phyloP scores from a whole-genome alignment of 1,140 invertebrate genomes.

The Bombus pascuorum region DNA sequence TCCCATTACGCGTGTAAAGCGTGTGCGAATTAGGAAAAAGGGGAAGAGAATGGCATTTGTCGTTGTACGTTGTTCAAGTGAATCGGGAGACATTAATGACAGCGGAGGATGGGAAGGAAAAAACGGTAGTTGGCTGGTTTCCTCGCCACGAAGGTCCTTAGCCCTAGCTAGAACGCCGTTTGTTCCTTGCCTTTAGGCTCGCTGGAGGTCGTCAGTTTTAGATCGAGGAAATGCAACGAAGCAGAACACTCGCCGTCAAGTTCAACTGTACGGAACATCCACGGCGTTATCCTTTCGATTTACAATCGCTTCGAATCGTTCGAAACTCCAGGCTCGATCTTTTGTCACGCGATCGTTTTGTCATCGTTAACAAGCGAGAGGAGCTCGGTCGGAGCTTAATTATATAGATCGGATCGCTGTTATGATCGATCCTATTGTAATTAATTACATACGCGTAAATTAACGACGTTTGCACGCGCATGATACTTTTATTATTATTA shows the following conservation, averaged over 20 bases:
- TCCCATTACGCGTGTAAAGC: not conserved
- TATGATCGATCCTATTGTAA: too few relatives aligned
- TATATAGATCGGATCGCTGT: not conserved
- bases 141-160: slow-evolving; percentile 67
- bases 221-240: slow-evolving; percentile 42
- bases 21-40: not conserved
- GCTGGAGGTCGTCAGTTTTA: slow-evolving; percentile 37
- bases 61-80: slow-evolving; percentile 1
- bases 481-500: not conserved
- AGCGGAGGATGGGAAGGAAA: slow-evolving; percentile 52
- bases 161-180: slow-evolving; percentile 52
- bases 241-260: not conserved
- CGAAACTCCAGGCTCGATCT: not conserved
- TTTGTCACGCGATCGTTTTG: not conserved
- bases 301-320: not conserved
- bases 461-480: slow-evolving; percentile 30
- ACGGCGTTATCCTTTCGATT: not conserved
- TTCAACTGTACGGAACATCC: slow-evolving; percentile 11
- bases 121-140: slow-evolving; percentile 61
- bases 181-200: slow-evolving; percentile 41
- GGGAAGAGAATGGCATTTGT: slow-evolving; percentile 12
- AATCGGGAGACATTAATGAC: slow-evolving; percentile 34
- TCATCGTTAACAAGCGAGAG: not conserved
- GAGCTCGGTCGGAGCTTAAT: not conserved
- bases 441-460: not conserved